Percentiles rank a stretch among this genome's conserved stretches.
These are phyloP conservation scores for Esperia sulphurella DNA, from an alignment of 2,888 invertebrate species.

Conservation along the genomic window DNA sequence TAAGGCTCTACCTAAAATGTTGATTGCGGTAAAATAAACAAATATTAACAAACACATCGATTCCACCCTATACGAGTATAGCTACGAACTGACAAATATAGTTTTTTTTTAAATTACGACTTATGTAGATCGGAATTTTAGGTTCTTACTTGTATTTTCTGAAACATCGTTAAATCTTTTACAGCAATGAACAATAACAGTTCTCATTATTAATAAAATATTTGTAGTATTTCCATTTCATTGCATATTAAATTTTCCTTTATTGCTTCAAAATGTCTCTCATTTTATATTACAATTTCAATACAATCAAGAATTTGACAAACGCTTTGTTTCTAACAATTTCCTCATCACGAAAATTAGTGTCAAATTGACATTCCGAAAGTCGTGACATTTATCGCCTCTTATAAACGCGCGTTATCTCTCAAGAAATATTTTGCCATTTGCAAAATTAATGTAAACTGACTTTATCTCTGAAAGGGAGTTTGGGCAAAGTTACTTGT, in stretches of 20 bases:
- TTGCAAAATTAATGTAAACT: constrained; percentile 26
- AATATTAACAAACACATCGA: too few relatives aligned
- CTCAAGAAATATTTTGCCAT: constrained; percentile 21
- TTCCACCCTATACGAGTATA: too few relatives aligned
- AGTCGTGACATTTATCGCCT: background rate
- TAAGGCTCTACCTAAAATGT: too few relatives aligned
- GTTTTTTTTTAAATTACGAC: too few relatives aligned
- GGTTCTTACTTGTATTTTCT: too few relatives aligned
- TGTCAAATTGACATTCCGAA: background rate
- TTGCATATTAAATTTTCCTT: background rate
- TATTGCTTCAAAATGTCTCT: background rate
- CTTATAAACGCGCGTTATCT: background rate
- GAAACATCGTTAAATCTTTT: too few relatives aligned
- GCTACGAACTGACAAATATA: too few relatives aligned
- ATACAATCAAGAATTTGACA: background rate
- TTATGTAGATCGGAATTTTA: too few relatives aligned
- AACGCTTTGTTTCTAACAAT: background rate
- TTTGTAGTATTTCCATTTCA: too few relatives aligned
- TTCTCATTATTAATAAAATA: too few relatives aligned
- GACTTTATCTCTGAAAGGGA: constrained; percentile 16
- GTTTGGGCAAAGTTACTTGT: constrained; percentile 15
- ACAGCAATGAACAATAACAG: too few relatives aligned
- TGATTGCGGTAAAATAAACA: too few relatives aligned
- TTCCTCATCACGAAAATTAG: background rate
- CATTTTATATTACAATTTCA: background rate